Conservation (phyloP, 2,113 vertebrate genomes). For the Actenoides hombroni region DNA sequence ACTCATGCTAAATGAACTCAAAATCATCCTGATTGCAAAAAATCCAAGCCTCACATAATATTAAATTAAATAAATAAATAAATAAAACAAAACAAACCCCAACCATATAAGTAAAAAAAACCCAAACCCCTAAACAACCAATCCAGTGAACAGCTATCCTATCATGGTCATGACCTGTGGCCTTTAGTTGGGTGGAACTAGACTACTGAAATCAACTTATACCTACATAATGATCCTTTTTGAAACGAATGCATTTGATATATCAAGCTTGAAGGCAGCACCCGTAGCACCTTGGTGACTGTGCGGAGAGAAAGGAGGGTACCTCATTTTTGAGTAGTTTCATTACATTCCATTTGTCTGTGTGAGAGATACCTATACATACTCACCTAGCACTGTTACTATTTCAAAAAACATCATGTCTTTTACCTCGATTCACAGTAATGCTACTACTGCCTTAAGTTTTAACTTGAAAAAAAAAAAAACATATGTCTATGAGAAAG, state of each 20-base stretch:
- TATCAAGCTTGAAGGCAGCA: neutral
- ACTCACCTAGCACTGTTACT: neutral
- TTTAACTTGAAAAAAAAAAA: neutral
- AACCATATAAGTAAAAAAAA: neutral
- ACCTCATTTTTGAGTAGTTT: neutral
- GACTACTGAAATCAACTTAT: neutral
- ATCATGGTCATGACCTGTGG: neutral
- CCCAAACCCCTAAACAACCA: too few species aligned
- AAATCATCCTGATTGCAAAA: neutral
- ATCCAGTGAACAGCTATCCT: too few species aligned
- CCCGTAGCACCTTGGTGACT: neutral
- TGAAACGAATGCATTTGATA: too few species aligned
- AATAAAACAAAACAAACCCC: too few species aligned
- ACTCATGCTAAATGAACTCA: neutral
- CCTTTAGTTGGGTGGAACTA: neutral
- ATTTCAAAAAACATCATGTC: neutral
- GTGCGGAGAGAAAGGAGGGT: neutral
- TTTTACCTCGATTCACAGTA: fast-evolving
- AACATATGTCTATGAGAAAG: too few species aligned
- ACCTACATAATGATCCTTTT: fast-evolving
- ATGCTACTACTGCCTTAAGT: neutral
- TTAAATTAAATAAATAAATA: too few species aligned
- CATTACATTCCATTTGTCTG: neutral
- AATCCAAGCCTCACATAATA: neutral
- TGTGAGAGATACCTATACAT: neutral